A percentile compares a stretch with the other conserved stretches of the same genome.
phyloP scores from a whole-genome alignment of 2,797 vertebrate species.

The Malacoraja senta region DNA sequence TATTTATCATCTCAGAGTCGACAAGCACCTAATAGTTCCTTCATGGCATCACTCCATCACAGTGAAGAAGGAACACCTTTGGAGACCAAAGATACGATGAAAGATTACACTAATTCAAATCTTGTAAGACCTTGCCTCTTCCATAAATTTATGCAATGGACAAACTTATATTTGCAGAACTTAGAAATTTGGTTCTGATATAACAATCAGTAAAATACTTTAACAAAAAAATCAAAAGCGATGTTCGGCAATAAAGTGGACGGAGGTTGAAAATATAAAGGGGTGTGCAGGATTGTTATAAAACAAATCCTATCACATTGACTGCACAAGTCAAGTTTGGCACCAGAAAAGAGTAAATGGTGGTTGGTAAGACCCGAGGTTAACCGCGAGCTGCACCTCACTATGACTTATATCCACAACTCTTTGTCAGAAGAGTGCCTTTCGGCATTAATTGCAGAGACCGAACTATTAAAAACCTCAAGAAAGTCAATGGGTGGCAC shows the following conservation, averaged over 20 bases:
- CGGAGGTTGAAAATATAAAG: background rate
- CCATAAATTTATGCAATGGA: background rate
- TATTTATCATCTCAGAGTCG: too few species aligned
- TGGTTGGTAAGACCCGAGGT: background rate
- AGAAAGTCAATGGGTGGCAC: background rate
- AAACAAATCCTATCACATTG: background rate
- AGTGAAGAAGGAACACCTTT: too few species aligned
- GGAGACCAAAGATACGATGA: too few species aligned
- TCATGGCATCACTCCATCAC: too few species aligned
- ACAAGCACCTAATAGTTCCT: too few species aligned
- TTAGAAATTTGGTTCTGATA: background rate
- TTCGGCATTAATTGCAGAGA: background rate
- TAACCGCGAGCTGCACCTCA: background rate
- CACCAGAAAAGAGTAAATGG: background rate
- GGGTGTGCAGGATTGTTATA: background rate
- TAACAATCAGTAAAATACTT: background rate
- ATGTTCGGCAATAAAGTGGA: background rate
- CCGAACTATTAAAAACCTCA: background rate
- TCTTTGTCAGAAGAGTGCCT: background rate
- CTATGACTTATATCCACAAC: background rate
- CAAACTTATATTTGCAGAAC: slow-evolving; percentile 2
- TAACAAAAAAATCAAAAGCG: background rate
- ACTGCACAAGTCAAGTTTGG: background rate
- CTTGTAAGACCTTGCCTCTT: slow-evolving; percentile 57
- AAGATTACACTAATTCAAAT: too few species aligned